Conservation (phyloP, 1,140 invertebrate species). For the Trinorchestia longiramus region DNA sequence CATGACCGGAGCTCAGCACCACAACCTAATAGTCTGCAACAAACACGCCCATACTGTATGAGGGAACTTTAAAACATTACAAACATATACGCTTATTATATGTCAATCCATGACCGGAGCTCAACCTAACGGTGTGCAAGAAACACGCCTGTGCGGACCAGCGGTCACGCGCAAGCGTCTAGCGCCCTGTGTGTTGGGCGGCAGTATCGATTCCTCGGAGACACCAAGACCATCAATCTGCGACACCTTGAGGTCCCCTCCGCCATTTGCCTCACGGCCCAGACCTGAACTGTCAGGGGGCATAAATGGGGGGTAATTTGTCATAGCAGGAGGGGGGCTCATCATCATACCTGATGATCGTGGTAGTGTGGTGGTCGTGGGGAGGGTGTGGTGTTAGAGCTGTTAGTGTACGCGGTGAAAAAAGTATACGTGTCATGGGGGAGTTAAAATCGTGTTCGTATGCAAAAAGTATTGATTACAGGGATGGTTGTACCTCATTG, state of each 20-base stretch:
- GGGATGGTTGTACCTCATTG: neutral
- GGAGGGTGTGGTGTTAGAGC: neutral
- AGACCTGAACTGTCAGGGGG: neutral
- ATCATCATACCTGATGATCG: neutral
- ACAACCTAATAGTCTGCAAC: too few relatives aligned
- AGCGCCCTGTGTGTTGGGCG: neutral
- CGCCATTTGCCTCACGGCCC: neutral
- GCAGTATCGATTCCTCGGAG: neutral
- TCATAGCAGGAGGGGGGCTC: slow-evolving; percentile 6
- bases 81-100: too few relatives aligned
- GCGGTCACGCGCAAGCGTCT: neutral
- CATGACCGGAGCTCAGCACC: too few relatives aligned
- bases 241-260: neutral
- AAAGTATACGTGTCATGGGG: neutral
- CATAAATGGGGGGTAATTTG: slow-evolving; percentile 16
- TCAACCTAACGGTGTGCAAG: too few relatives aligned
- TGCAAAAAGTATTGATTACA: neutral
- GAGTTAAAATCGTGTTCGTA: neutral
- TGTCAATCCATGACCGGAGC: too few relatives aligned
- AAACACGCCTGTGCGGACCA: neutral
- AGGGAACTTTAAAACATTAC: too few relatives aligned
- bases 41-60: too few relatives aligned
- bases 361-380: neutral
- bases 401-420: neutral
- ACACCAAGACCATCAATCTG: slow-evolving; percentile 17